Evolutionary conservation across 64 coral and sea anemone genomes (phyloP), one percentile per base, ranked within the genome.

Genomic region (Platygyra sinensis): DNA sequence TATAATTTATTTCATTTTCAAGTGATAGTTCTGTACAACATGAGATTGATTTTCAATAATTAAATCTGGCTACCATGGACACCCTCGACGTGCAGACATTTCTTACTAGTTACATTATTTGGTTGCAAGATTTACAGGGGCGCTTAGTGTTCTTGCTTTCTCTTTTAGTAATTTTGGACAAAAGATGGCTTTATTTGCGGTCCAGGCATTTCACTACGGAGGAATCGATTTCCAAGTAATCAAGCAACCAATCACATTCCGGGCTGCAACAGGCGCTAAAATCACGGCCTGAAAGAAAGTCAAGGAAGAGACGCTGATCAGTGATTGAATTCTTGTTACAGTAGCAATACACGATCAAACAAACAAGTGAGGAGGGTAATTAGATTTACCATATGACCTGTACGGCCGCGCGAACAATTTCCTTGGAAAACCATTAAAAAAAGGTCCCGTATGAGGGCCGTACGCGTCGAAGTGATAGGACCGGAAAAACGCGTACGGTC

Each of bases 171-270:
- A 50, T 85, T 85, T 29, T 25, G n/a, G 12, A 14, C 10, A 25
- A 29, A 67, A 29, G 6, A 25, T 17, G 30, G 24, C 15, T 82
- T 87, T 86, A 96, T 82, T 96, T 96, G 61, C 93, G 89, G 80
- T 96, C 95, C 22, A 96, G 80, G 49, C 95, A 96, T 67, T 96
- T 96, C 49, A 96, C 91, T 52, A 96, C 95, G 32, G 90, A 87
- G 13, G 88, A 87, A 63, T 96, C 95, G 38, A 96, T 93, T 80
- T 96, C 95, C 67, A 96, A 60, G 80, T 93, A 96, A 18, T 90
- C 75, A 55, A 96, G 88, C 32, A 96, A 74, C 95, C 95, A 96
- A 30, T 96, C 91, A 25, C 95, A 96, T 0, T 82, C 95, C 15
- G 94, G 94, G 81, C 94, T 96, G 82, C 94, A 96, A 76, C 94